These are phyloP conservation scores for Eupithecia pulchellata DNA, from an alignment of 2,888 invertebrate species.

Conservation along the genomic window DNA sequence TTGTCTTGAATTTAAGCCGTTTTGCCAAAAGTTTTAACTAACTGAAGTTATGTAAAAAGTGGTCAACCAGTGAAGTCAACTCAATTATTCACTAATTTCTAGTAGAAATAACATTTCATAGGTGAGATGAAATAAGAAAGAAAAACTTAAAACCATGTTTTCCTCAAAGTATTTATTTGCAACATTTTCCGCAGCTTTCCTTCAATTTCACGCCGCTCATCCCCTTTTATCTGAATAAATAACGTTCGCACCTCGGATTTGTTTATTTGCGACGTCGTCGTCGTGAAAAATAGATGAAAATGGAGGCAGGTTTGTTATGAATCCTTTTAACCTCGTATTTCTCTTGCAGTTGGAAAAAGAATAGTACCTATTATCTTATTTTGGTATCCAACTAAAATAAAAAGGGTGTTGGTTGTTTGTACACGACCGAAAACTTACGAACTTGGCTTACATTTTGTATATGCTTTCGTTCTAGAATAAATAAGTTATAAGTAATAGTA, in stretches of 20 bases:
- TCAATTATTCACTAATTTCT: no score
- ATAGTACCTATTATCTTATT: background rate
- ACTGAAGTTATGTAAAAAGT: no score
- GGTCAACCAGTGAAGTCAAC: no score
- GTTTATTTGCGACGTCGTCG: conserved; percentile 56
- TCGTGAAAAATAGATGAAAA: conserved; percentile 51
- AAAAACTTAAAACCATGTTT: background rate
- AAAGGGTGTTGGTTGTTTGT: background rate
- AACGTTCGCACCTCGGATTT: conserved; percentile 75
- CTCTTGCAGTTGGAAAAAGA: background rate
- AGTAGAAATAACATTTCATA: no score
- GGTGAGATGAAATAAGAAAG: no score
- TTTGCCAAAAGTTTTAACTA: no score
- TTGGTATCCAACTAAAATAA: background rate
- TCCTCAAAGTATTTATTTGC: background rate
- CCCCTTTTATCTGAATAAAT: conserved; percentile 78
- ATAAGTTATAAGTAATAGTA: background rate
- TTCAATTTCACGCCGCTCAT: conserved; percentile 77
- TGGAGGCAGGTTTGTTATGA: conserved; percentile 24
- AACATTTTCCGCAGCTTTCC: conserved; percentile 57
- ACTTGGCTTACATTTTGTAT: background rate
- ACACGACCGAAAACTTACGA: background rate
- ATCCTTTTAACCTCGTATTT: conserved; percentile 19
- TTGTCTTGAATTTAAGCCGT: no score
- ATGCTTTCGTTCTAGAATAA: background rate